Evolutionary conservation across 1,140 invertebrate genomes (phyloP).

Genomic region (Mycetomoellerius zeteki): DNA sequence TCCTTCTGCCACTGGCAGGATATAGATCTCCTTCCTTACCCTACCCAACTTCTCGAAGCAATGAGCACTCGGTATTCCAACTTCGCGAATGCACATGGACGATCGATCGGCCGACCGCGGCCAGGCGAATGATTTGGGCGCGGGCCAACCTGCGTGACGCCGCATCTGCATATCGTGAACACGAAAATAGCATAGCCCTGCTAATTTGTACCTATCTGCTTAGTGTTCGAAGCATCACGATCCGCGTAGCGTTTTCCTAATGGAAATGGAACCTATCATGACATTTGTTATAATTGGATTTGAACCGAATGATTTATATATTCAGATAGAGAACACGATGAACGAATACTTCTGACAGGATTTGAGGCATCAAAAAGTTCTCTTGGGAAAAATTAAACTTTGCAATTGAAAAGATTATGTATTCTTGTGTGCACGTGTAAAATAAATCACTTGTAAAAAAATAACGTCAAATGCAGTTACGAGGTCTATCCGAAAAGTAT

Average conservation of each 20-base stretch:
- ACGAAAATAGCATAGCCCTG: slow-evolving; percentile 69
- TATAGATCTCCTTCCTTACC: slow-evolving; percentile 44
- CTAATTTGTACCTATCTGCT: slow-evolving; percentile 72
- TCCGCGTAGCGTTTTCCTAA: slow-evolving; percentile 56
- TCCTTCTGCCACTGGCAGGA: slow-evolving; percentile 24
- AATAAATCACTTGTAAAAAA: background rate
- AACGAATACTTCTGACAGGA: background rate
- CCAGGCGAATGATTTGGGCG: slow-evolving; percentile 63
- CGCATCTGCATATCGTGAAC: slow-evolving; percentile 71
- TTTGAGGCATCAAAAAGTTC: background rate
- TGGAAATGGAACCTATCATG: slow-evolving; percentile 53
- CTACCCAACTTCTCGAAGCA: slow-evolving; percentile 24
- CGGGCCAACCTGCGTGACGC: slow-evolving; percentile 66
- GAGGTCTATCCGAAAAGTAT: no score
- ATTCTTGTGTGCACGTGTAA: background rate
- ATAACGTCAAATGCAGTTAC: background rate
- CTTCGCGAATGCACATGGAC: slow-evolving; percentile 38
- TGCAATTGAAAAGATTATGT: background rate
- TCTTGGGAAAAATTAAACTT: background rate
- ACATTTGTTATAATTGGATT: background rate
- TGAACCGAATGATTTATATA: slow-evolving; percentile 11
- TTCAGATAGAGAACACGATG: background rate
- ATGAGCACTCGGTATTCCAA: slow-evolving; percentile 59
- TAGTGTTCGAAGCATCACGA: slow-evolving; percentile 46
- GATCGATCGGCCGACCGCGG: slow-evolving; percentile 16